A percentile compares a stretch with the other conserved stretches of the same genome.
These are phyloP conservation scores for Diplolepis rosae DNA, from an alignment of 2,888 invertebrate genomes.

Conservation along the genomic window DNA sequence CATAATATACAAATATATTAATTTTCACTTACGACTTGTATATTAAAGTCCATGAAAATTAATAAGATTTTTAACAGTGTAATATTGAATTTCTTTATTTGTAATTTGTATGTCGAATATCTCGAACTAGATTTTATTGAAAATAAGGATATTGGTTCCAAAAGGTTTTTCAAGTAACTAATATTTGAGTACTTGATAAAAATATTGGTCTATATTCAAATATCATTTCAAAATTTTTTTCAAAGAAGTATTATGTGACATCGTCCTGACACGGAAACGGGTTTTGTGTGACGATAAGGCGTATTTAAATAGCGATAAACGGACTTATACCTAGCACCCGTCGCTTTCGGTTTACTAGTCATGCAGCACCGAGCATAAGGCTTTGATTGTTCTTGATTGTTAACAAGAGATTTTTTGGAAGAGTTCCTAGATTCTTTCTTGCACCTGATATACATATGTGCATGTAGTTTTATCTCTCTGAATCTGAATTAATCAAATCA, in stretches of 20 bases:
- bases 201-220: neutral
- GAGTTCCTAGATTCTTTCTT: neutral
- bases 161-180: too few relatives aligned
- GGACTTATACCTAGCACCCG: conserved; percentile 63
- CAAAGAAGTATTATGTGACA: neutral
- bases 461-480: neutral
- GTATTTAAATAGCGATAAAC: conserved; percentile 69
- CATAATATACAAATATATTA: too few relatives aligned
- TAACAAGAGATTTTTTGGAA: neutral
- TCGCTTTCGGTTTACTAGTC: conserved; percentile 48
- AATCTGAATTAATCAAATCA: neutral
- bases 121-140: too few relatives aligned
- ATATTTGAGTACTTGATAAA: neutral
- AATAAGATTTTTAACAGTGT: too few relatives aligned
- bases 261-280: neutral
- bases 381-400: conserved; percentile 4
- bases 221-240: neutral
- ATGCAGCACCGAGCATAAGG: neutral
- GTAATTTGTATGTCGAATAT: too few relatives aligned
- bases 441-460: conserved; percentile 1
- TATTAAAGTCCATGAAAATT: too few relatives aligned
- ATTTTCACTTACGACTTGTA: too few relatives aligned
- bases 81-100: too few relatives aligned
- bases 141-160: too few relatives aligned
- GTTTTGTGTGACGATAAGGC: conserved; percentile 58